Evolutionary conservation across 2,113 vertebrate genomes (phyloP).

Genomic region (Eulemur rufifrons): DNA sequence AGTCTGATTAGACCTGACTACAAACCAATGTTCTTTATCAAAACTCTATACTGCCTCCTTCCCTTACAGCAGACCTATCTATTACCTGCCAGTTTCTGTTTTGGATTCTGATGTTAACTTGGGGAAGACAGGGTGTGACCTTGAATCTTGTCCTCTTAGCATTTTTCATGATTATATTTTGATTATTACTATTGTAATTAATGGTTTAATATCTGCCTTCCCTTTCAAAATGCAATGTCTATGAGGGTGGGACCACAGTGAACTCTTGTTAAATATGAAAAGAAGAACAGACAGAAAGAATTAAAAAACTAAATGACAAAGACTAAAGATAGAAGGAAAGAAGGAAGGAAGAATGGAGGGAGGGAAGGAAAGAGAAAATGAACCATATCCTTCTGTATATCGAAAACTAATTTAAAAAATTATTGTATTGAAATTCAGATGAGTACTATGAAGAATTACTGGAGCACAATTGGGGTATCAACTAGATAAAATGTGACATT

Average conservation of each 20-base stretch:
- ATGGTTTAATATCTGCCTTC: not conserved
- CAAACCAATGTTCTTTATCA: not conserved
- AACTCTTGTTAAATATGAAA: not conserved
- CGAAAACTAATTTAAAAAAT: not conserved
- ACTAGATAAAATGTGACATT: not conserved
- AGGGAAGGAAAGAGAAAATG: not conserved
- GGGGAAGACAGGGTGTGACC: not conserved
- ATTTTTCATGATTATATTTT: not conserved
- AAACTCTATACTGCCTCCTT: not conserved
- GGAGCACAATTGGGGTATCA: not conserved
- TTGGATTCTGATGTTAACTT: not conserved
- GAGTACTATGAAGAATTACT: not conserved
- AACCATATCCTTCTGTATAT: not conserved
- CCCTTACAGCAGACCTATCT: not conserved
- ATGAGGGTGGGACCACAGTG: not conserved
- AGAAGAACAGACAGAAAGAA: not conserved
- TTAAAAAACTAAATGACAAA: not conserved
- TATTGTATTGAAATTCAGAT: not conserved
- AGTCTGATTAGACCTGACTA: not conserved
- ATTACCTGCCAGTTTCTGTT: not conserved
- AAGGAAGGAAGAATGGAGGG: not conserved
- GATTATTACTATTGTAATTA: not conserved
- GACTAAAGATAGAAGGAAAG: not conserved
- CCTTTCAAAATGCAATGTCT: slow-evolving; percentile 14
- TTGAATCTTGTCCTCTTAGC: not conserved